These are phyloP conservation scores for Neosalanx taihuensis DNA, from an alignment of 2,797 vertebrate genomes.

Conservation along the genomic window DNA sequence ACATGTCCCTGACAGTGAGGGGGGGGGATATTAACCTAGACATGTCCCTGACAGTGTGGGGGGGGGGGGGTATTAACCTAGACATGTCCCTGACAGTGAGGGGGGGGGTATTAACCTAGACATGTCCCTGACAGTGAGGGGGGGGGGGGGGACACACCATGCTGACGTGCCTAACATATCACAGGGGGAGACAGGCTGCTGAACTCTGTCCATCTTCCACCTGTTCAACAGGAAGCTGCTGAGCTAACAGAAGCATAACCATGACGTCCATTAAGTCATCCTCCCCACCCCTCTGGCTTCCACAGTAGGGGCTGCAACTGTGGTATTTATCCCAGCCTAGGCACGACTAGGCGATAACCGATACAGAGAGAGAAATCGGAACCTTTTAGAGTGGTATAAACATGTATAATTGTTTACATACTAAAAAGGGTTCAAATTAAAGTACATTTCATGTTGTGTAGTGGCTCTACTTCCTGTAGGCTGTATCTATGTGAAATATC, in stretches of 20 bases:
- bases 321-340: slow-evolving; percentile 76
- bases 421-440: slow-evolving; percentile 80
- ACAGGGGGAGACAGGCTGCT: slow-evolving; percentile 37
- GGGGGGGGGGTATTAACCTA: too few species aligned
- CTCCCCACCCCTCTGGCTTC: background rate
- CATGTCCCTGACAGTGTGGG: too few species aligned
- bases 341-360: slow-evolving; percentile 48
- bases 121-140: slow-evolving; percentile 54
- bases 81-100: too few species aligned
- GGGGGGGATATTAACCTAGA: too few species aligned
- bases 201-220: slow-evolving; percentile 72
- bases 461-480: slow-evolving; percentile 87
- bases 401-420: slow-evolving; percentile 86
- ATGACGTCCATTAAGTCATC: background rate
- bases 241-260: slow-evolving; percentile 70
- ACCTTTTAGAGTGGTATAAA: slow-evolving; percentile 81
- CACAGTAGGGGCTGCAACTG: slow-evolving; percentile 21
- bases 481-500: slow-evolving; percentile 92
- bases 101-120: slow-evolving; percentile 47
- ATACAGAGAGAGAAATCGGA: slow-evolving; percentile 69
- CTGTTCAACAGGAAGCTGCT: slow-evolving; percentile 75
- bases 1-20: too few species aligned
- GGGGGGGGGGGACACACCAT: slow-evolving; percentile 54
- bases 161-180: slow-evolving; percentile 83
- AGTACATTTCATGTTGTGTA: slow-evolving; percentile 86